Evolutionary conservation across 2,113 vertebrate genomes (phyloP).

Genomic region (Tichodroma muraria): DNA sequence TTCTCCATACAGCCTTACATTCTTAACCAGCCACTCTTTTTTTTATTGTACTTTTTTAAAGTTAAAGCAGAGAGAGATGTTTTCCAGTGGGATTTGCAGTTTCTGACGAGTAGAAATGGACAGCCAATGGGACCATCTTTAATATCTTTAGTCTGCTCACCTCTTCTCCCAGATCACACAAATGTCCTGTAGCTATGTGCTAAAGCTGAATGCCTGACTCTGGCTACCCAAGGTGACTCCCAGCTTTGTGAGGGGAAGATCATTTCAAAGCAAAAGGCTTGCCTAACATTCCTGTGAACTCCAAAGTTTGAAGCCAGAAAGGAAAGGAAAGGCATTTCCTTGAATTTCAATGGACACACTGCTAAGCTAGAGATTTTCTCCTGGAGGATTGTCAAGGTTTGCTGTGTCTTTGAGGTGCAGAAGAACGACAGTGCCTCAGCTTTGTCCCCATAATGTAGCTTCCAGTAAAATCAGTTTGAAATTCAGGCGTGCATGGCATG

Average conservation of each 20-base stretch:
- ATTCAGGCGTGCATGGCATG: neutral
- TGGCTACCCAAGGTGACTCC: neutral
- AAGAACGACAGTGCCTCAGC: neutral
- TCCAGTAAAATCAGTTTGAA: constrained; percentile 25
- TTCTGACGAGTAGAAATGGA: neutral
- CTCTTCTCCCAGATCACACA: neutral
- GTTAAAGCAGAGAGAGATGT: neutral
- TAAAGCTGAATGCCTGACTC: neutral
- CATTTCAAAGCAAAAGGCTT: neutral
- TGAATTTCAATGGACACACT: constrained; percentile 4
- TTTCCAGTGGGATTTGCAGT: neutral
- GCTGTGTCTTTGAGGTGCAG: neutral
- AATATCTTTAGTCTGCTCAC: neutral
- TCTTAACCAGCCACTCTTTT: neutral
- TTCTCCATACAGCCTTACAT: neutral
- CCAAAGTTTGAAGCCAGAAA: neutral
- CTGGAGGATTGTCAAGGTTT: constrained; percentile 18
- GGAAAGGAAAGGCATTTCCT: neutral
- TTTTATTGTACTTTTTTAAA: neutral
- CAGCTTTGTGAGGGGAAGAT: neutral
- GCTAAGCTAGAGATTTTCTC: neutral
- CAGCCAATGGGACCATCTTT: neutral
- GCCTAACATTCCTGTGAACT: neutral
- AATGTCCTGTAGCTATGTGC: neutral
- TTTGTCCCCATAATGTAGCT: constrained; percentile 16